Percentiles rank a stretch among this genome's conserved stretches.
Conservation (phyloP, 2,888 invertebrate species). For the Microchrysa polita region DNA sequence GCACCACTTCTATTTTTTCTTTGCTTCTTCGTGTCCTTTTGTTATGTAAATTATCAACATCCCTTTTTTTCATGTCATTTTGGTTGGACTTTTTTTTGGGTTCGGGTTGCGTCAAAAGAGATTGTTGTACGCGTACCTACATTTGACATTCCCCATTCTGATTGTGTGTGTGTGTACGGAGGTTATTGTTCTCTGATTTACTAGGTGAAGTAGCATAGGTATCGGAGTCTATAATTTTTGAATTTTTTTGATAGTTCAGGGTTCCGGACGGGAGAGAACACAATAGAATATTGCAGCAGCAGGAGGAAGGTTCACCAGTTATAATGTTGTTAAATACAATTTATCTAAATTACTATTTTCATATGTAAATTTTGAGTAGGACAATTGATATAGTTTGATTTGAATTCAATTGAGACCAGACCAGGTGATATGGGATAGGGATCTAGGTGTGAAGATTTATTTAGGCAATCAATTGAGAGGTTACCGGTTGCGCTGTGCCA, state of each 20-base stretch:
- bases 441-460: too few species aligned
- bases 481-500: too few species aligned
- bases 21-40: background rate
- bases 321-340: slow-evolving; percentile 22
- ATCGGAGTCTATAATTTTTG: background rate
- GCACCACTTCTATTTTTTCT: background rate
- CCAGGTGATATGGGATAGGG: background rate
- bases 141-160: too few species aligned
- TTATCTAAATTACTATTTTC: slow-evolving; percentile 36
- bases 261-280: background rate
- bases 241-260: slow-evolving; percentile 2
- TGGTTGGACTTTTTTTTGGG: too few species aligned
- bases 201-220: background rate
- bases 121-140: too few species aligned
- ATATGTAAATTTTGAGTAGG: slow-evolving; percentile 8
- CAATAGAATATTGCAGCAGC: too few species aligned
- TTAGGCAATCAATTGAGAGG: too few species aligned
- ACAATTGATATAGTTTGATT: background rate
- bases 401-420: background rate
- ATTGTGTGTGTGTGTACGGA: too few species aligned
- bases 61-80: too few species aligned
- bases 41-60: slow-evolving; percentile 18
- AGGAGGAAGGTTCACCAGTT: background rate
- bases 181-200: slow-evolving; percentile 15
- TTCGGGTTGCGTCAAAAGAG: too few species aligned